A percentile compares a stretch with the other conserved stretches of the same genome.
phyloP scores from a whole-genome alignment of 2,888 invertebrate genomes.

The Eristalis arbustorum region DNA sequence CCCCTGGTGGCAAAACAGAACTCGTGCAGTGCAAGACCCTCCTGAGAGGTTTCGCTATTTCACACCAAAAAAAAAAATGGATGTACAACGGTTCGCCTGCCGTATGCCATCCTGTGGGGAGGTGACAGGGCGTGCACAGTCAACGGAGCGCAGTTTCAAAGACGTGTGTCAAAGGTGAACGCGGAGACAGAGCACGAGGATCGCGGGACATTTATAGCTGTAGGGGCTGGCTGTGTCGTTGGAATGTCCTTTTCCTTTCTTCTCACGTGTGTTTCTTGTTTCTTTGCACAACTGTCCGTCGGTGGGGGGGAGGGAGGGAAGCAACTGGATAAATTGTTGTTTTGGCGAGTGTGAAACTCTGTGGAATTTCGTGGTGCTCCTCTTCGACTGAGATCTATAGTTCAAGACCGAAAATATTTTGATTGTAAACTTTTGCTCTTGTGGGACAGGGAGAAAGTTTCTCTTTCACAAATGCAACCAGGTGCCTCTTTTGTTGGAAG shows the following conservation, averaged over 20 bases:
- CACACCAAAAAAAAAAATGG: constrained; percentile 25
- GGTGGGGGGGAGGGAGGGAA: background rate
- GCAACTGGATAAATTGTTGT: constrained; percentile 34
- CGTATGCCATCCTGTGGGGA: background rate
- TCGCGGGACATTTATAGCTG: constrained; percentile 63
- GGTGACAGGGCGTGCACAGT: background rate
- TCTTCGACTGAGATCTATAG: constrained; percentile 62
- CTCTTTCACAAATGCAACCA: constrained; percentile 40
- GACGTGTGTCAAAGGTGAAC: constrained; percentile 53
- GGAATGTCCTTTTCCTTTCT: constrained; percentile 52
- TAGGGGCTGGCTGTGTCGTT: constrained; percentile 14
- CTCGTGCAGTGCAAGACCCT: no score
- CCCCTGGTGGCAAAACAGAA: background rate
- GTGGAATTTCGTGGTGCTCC: background rate
- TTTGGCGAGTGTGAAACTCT: constrained; percentile 19
- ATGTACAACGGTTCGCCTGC: no score
- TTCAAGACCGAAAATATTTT: constrained; percentile 63
- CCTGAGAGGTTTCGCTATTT: constrained; percentile 37
- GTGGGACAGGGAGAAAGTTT: constrained; percentile 23
- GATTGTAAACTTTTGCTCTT: constrained; percentile 58
- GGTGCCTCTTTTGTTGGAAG: constrained; percentile 24
- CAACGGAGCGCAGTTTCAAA: constrained; percentile 22
- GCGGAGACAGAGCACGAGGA: constrained; percentile 6
- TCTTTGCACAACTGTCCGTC: constrained; percentile 24
- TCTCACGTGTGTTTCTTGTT: background rate